phyloP scores from a whole-genome alignment of 2,797 vertebrate genomes.

The Enteromius treurensis region DNA sequence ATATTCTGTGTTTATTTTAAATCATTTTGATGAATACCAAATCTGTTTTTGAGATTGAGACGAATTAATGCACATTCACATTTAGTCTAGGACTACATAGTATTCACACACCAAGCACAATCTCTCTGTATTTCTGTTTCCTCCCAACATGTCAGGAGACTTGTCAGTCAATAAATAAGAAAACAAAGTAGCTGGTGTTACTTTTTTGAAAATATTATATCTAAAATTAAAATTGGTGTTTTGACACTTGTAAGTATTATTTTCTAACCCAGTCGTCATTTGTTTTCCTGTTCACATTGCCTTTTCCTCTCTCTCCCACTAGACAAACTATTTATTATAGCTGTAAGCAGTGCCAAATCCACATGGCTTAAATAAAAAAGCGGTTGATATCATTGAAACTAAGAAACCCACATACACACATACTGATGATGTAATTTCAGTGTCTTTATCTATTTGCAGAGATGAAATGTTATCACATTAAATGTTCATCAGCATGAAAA shows the following conservation, averaged over 20 bases:
- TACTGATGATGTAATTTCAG: background rate
- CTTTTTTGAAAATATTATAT: too few species aligned
- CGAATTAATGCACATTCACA: too few species aligned
- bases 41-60: too few species aligned
- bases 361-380: background rate
- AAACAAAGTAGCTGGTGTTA: too few species aligned
- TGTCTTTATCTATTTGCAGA: background rate
- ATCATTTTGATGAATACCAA: too few species aligned
- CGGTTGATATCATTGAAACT: background rate
- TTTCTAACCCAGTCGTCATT: background rate
- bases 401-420: background rate
- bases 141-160: too few species aligned
- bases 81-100: too few species aligned
- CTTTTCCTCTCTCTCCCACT: background rate
- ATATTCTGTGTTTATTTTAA: too few species aligned
- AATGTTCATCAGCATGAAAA: background rate
- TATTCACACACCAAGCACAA: too few species aligned
- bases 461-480: background rate
- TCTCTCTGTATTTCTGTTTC: too few species aligned
- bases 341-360: background rate
- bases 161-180: too few species aligned
- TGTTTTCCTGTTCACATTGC: background rate
- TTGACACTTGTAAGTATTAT: slow-evolving; percentile 18
- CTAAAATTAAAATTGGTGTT: background rate
- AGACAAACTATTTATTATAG: slow-evolving; percentile 26